Evolutionary conservation across 2,113 vertebrate species (phyloP).

Genomic region (Ranitomeya variabilis): DNA sequence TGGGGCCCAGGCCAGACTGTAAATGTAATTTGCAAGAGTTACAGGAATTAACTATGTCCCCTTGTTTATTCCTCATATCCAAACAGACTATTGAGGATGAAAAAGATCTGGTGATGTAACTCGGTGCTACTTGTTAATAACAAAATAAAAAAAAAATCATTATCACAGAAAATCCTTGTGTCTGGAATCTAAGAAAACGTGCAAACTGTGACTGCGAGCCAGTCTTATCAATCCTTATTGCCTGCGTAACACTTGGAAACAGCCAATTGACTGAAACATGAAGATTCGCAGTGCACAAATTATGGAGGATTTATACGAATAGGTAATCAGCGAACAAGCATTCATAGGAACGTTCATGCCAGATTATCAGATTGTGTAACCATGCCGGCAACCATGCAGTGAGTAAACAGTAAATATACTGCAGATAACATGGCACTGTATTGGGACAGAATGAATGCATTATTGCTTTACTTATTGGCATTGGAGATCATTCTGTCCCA

Average conservation of each 20-base stretch:
- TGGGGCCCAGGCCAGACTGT: constrained; percentile 17
- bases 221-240: not conserved
- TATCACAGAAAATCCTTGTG: not conserved
- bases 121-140: not conserved
- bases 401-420: too few species aligned
- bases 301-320: too few species aligned
- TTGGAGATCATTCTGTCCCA: too few species aligned
- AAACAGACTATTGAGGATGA: constrained; percentile 4
- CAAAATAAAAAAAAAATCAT: not conserved
- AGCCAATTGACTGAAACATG: not conserved
- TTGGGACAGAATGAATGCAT: too few species aligned
- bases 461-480: too few species aligned
- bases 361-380: too few species aligned
- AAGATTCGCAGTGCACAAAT: not conserved
- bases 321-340: too few species aligned
- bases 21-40: constrained; percentile 36
- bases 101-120: constrained; percentile 16
- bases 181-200: not conserved
- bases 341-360: too few species aligned
- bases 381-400: too few species aligned
- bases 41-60: constrained; percentile 27
- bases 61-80: constrained; percentile 4
- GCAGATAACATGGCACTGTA: too few species aligned
- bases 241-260: not conserved
- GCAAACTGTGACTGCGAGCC: not conserved